These are phyloP conservation scores for Calliopsis andreniformis DNA, from an alignment of 1,140 invertebrate genomes.

Conservation along the genomic window DNA sequence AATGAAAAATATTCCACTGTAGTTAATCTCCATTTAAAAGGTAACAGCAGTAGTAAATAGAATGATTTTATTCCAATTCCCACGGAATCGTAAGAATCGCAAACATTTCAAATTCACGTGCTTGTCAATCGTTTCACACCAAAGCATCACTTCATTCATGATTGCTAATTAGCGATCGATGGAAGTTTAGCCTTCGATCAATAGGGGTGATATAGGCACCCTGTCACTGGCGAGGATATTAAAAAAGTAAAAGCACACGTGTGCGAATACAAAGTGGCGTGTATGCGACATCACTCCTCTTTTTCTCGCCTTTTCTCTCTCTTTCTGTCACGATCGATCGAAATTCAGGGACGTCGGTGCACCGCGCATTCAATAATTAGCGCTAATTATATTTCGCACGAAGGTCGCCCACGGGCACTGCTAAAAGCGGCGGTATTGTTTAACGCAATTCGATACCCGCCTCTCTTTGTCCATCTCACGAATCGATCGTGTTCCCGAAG, in stretches of 20 bases:
- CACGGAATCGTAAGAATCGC: no score
- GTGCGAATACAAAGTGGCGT: conserved; percentile 11
- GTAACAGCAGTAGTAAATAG: no score
- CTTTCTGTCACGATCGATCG: conserved; percentile 21
- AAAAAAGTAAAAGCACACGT: conserved; percentile 48
- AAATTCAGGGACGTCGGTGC: conserved; percentile 40
- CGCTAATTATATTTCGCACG: conserved; percentile 54
- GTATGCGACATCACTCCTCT: not conserved
- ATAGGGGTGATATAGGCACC: not conserved
- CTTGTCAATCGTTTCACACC: no score
- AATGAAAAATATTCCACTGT: no score
- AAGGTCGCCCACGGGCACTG: conserved; percentile 49
- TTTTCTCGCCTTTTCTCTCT: not conserved
- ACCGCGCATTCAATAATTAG: conserved; percentile 54
- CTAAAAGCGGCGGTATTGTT: conserved; percentile 35
- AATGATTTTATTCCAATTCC: no score
- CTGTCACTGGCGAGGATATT: not conserved
- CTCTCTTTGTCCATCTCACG: not conserved
- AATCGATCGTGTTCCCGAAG: conserved; percentile 51
- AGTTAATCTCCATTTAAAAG: no score
- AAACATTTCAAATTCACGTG: no score
- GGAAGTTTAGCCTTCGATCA: not conserved
- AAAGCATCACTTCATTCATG: conserved; percentile 16
- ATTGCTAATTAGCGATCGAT: conserved; percentile 21
- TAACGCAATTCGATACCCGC: conserved; percentile 42